Evolutionary conservation across 2,113 vertebrate species (phyloP), one percentile per base, ranked within the genome.

Genomic region (Pimephales promelas): DNA sequence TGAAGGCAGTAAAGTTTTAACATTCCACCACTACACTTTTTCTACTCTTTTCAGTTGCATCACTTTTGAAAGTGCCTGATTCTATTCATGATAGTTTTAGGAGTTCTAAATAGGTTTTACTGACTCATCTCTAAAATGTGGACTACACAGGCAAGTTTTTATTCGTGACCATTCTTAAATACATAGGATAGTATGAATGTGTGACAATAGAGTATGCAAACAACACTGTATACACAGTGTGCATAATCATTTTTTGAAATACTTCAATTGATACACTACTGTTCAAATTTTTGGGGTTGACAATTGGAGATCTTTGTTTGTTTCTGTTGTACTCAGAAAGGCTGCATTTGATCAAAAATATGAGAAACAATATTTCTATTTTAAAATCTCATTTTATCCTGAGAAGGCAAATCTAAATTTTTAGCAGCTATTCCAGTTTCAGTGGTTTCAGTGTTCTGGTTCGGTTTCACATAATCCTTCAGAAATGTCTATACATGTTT

Each of bases 1-100:
- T 68, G 20, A 36, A 62, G 34, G 72, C 87, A 94, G 91, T 94
- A 94, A 95, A 94, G 89, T 62, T 83, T 79, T 93, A 88, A 94
- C 92, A 92, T 93, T 92, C 92, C 91, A 90, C 68, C 75, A 64
- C 54, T 76, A 66, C 71, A 57, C 2, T 3, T 14, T 28, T 61
- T 85, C n/a, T 64, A 20, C 6, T 47, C 10, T 3, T 28, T 47
- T 81, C 24, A 36, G 20, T 57, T 47, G n/a, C 36, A 45, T 73
- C 43, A 47, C 43, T 26, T 47, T 24, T 26, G 22, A 73, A 47
- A 47, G n/a, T 73, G 11, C 20, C 36, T 43, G 36, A 18, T 64
- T 64, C 2, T 18, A 64, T 31, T 59, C 52, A 54, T 54, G 16
- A 54, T 54, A 18, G 49, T 52, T 54, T 54, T 8, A 20, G 52